phyloP scores from a whole-genome alignment of 2,113 vertebrate genomes.

The Odontophorus gujanensis region DNA sequence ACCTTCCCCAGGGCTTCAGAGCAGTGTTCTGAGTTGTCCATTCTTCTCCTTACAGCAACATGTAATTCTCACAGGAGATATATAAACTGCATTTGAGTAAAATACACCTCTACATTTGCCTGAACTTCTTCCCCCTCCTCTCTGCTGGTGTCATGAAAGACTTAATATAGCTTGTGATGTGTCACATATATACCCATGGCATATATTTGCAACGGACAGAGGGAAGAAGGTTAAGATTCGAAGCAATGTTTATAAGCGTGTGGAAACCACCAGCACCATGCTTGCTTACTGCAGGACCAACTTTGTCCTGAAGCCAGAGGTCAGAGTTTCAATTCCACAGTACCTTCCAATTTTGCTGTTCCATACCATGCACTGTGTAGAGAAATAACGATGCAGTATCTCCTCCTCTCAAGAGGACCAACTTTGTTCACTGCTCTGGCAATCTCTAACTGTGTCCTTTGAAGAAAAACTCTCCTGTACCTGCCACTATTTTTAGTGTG shows the following conservation, averaged over 20 bases:
- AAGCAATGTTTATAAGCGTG: background rate
- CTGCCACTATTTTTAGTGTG: conserved; percentile 1
- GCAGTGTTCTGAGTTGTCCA: background rate
- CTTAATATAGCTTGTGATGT: conserved; percentile 17
- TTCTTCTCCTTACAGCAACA: background rate
- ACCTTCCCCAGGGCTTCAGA: background rate
- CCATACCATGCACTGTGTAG: background rate
- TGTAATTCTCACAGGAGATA: background rate
- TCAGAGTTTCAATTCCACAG: background rate
- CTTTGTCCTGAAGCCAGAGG: background rate
- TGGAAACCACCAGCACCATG: background rate
- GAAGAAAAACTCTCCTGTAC: background rate
- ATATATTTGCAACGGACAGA: background rate
- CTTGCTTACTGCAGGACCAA: background rate
- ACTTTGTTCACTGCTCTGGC: background rate
- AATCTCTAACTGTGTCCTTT: background rate
- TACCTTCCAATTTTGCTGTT: conserved; percentile 24
- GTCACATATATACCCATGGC: background rate
- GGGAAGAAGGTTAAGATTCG: background rate
- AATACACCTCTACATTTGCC: background rate
- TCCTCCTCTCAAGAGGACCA: background rate
- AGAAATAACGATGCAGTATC: background rate
- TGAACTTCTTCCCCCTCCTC: conserved; percentile 19
- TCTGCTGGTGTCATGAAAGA: background rate
- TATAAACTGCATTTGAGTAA: background rate